Evolutionary conservation across 2,797 vertebrate species (phyloP).

Genomic region (Todus mexicanus): DNA sequence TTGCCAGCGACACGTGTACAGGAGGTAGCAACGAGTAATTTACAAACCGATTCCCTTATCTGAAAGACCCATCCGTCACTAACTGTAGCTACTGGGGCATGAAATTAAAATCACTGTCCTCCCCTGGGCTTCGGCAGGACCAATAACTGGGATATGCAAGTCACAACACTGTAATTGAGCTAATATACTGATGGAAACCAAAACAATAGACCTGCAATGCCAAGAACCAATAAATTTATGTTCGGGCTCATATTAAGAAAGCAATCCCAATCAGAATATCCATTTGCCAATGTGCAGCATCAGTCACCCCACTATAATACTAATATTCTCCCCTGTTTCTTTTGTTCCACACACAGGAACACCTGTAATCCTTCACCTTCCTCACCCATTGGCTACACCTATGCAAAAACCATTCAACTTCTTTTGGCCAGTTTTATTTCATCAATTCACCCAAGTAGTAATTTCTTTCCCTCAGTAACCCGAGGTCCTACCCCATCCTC

Average conservation of each 20-base stretch:
- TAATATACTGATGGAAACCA: constrained; percentile 75
- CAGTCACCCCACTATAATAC: not conserved
- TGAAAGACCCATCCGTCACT: constrained; percentile 85
- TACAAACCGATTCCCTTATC: constrained; percentile 72
- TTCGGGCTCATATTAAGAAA: not conserved
- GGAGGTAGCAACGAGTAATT: constrained; percentile 53
- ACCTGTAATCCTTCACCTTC: not conserved
- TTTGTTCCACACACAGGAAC: constrained; percentile 7
- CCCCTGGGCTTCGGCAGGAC: constrained; percentile 71
- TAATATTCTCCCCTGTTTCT: not conserved
- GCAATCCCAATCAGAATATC: not conserved
- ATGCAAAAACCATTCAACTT: not conserved
- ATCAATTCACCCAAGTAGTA: not conserved
- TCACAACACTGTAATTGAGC: constrained; percentile 72
- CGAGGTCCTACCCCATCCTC: not conserved
- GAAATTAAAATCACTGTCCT: constrained; percentile 88
- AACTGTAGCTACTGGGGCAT: constrained; percentile 78
- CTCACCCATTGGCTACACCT: not conserved
- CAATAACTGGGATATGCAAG: constrained; percentile 67
- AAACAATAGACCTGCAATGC: constrained; percentile 26
- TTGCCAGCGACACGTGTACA: constrained; percentile 45
- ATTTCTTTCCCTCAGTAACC: not conserved
- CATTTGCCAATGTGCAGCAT: not conserved
- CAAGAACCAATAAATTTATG: constrained; percentile 24
- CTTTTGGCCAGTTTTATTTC: not conserved